Conservation (phyloP, 1,140 invertebrate species). For the Dendroctonus ponderosae region DNA sequence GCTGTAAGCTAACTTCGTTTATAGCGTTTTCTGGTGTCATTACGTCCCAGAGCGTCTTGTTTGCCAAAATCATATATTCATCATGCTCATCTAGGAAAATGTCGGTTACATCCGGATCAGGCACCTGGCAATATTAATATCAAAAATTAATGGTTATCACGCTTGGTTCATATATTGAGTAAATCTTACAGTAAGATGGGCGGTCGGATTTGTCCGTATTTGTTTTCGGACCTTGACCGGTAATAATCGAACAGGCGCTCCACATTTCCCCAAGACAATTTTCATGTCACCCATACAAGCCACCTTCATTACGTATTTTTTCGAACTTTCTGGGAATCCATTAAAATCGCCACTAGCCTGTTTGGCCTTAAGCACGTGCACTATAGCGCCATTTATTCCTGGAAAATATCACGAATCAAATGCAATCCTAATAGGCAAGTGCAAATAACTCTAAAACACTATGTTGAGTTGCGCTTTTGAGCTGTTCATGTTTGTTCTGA, state of each 20-base stretch:
- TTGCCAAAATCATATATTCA: conserved; percentile 77
- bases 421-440: background rate
- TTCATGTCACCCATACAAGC: conserved; percentile 71
- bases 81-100: conserved; percentile 74
- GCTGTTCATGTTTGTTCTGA: background rate
- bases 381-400: conserved; percentile 64
- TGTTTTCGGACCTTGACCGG: conserved; percentile 58
- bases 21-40: conserved; percentile 72
- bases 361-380: conserved; percentile 66
- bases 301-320: conserved; percentile 65
- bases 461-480: too few species aligned
- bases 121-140: conserved; percentile 39
- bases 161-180: background rate
- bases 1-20: conserved; percentile 70
- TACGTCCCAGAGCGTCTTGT: conserved; percentile 75
- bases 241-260: conserved; percentile 59
- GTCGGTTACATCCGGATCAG: conserved; percentile 73
- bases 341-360: conserved; percentile 52
- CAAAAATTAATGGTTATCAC: background rate
- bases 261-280: conserved; percentile 66
- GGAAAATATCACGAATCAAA: background rate
- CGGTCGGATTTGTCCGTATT: conserved; percentile 63
- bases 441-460: too few species aligned
- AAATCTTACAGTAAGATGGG: conserved; percentile 58
- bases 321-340: conserved; percentile 46